Percentiles rank a stretch among this genome's conserved stretches.
Conservation (phyloP, 2,797 vertebrate genomes). For the Pseudochaenichthys georgianus region DNA sequence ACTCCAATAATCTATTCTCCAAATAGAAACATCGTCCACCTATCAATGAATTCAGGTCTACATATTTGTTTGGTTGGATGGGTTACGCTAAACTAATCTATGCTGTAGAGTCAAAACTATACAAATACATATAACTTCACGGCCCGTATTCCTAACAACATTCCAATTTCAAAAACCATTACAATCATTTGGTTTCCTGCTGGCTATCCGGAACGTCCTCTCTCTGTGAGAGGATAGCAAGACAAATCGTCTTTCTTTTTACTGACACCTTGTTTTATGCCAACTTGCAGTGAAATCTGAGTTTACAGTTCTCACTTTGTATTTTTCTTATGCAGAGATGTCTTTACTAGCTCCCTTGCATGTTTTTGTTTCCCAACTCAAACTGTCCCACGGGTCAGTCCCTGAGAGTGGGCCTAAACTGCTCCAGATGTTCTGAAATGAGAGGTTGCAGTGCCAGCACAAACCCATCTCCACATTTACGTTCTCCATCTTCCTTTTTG, state of each 20-base stretch:
- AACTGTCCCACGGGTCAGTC: slow-evolving; percentile 77
- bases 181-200: slow-evolving; percentile 38
- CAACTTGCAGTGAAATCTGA: slow-evolving; percentile 27
- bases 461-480: slow-evolving; percentile 75
- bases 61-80: slow-evolving; percentile 41
- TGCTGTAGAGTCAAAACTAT: slow-evolving; percentile 36
- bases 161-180: slow-evolving; percentile 52
- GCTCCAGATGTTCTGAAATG: slow-evolving; percentile 85
- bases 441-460: slow-evolving; percentile 73
- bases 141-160: slow-evolving; percentile 29
- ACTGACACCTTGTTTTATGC: slow-evolving; percentile 24
- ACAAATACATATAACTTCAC: slow-evolving; percentile 38
- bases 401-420: slow-evolving; percentile 74
- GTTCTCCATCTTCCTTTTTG: slow-evolving; percentile 74
- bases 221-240: slow-evolving; percentile 13
- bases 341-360: slow-evolving; percentile 68
- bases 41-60: too few relatives aligned
- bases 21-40: too few relatives aligned
- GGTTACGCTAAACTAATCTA: slow-evolving; percentile 34
- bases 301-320: slow-evolving; percentile 13
- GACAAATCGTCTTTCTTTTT: slow-evolving; percentile 8
- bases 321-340: slow-evolving; percentile 26
- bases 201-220: slow-evolving; percentile 41
- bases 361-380: slow-evolving; percentile 77
- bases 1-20: too few relatives aligned